Percentiles rank a stretch among this genome's conserved stretches.
Conservation (phyloP, 2,797 vertebrate species). For the Ctenochaetus hawaiiensis region DNA sequence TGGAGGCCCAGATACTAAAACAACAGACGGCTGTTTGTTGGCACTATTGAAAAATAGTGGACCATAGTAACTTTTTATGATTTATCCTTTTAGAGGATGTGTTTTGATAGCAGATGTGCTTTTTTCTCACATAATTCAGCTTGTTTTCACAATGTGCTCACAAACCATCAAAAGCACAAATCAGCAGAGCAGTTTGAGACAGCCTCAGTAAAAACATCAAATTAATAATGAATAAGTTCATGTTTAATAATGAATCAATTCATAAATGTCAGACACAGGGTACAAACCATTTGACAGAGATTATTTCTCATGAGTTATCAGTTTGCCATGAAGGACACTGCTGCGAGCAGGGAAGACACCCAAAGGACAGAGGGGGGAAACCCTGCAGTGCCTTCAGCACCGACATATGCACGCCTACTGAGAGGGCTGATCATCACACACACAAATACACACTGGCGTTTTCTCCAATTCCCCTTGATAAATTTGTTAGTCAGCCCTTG, state of each 20-base stretch:
- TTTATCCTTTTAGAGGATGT: background rate
- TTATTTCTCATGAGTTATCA: constrained; percentile 43
- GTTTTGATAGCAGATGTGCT: background rate
- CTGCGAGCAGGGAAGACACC: constrained; percentile 59
- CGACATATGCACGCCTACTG: constrained; percentile 37
- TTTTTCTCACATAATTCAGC: background rate
- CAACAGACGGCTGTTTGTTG: background rate
- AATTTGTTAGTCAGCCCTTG: constrained; percentile 12
- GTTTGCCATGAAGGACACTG: constrained; percentile 45
- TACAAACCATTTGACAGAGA: constrained; percentile 40
- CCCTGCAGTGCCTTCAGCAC: constrained; percentile 43
- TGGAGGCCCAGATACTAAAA: background rate
- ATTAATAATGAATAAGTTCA: constrained; percentile 42
- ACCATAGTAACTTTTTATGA: background rate
- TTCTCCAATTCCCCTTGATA: background rate
- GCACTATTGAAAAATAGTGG: background rate
- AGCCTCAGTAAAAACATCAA: constrained; percentile 19
- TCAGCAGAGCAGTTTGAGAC: constrained; percentile 8
- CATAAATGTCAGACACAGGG: constrained; percentile 49
- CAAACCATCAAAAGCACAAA: constrained; percentile 2
- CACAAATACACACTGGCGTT: background rate
- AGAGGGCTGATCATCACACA: constrained; percentile 3
- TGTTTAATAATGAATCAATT: constrained; percentile 38
- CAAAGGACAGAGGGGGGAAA: constrained; percentile 36
- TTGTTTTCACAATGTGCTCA: background rate